Evolutionary conservation across 2,888 invertebrate genomes (phyloP).

Genomic region (Lepidochitona cinerea): DNA sequence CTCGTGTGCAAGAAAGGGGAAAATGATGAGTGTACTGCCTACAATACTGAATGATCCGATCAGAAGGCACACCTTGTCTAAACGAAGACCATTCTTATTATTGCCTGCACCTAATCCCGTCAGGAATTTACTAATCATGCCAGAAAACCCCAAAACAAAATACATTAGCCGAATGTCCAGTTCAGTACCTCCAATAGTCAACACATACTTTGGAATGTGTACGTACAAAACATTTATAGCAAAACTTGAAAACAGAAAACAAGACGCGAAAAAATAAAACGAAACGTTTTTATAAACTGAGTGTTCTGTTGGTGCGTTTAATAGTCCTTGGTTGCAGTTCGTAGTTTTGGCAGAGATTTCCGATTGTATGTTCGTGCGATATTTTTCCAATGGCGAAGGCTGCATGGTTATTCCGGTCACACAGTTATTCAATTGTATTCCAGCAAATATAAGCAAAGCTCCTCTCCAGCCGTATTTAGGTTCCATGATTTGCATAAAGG

Average conservation of each 20-base stretch:
- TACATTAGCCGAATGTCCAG: background rate
- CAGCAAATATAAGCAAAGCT: background rate
- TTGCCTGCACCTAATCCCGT: background rate
- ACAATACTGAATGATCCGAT: background rate
- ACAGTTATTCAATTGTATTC: background rate
- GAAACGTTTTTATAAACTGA: background rate
- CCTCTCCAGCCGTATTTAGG: background rate
- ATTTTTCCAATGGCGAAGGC: background rate
- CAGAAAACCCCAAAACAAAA: background rate
- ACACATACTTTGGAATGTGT: background rate
- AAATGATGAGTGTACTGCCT: background rate
- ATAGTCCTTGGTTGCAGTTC: background rate
- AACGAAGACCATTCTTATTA: too few relatives aligned
- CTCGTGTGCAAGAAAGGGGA: background rate
- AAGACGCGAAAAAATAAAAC: background rate
- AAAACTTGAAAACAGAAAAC: background rate
- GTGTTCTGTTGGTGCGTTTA: background rate
- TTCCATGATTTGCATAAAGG: background rate
- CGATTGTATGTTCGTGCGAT: background rate
- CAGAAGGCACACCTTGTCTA: background rate
- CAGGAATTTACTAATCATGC: background rate
- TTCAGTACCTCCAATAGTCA: background rate
- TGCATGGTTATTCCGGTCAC: background rate
- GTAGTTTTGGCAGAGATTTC: too few relatives aligned
- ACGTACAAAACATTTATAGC: background rate